Conservation (phyloP, 92 coral and sea anemone species). For the Palythoa grandis region DNA sequence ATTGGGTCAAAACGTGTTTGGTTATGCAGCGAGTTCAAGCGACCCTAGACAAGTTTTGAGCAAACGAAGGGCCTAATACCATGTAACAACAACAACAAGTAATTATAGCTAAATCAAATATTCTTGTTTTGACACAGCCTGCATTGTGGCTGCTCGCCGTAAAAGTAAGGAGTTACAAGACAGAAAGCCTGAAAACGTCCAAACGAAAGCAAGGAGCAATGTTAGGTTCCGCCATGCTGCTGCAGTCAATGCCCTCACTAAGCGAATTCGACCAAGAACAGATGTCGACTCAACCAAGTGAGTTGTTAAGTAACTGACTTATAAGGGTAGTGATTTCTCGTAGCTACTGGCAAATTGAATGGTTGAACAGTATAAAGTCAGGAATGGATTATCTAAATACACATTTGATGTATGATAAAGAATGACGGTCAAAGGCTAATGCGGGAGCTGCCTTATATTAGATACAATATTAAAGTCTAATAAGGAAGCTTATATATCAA, state of each 20-base stretch:
- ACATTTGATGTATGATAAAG: no score
- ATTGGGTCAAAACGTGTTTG: no score
- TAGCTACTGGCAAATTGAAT: no score
- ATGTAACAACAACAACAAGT: no score
- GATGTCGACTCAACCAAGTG: not conserved
- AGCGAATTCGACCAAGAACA: constrained; percentile 10
- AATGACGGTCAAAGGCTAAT: no score
- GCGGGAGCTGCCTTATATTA: no score
- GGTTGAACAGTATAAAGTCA: not conserved
- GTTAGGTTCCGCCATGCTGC: not conserved
- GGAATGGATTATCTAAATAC: not conserved
- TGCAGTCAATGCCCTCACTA: constrained; percentile 4
- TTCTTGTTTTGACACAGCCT: not conserved
- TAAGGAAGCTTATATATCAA: not conserved
- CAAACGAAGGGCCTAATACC: no score
- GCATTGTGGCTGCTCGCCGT: constrained; percentile 1
- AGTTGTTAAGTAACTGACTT: not conserved
- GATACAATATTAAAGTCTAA: no score
- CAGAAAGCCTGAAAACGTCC: not conserved
- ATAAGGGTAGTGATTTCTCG: not conserved
- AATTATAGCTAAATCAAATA: not conserved
- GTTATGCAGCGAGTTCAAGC: no score
- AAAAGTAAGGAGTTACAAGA: not conserved
- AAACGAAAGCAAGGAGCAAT: not conserved
- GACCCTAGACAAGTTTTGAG: no score